A percentile compares a stretch with the other conserved stretches of the same genome.
phyloP scores from a whole-genome alignment of 2,888 invertebrate genomes.

The Drosophila robusta region DNA sequence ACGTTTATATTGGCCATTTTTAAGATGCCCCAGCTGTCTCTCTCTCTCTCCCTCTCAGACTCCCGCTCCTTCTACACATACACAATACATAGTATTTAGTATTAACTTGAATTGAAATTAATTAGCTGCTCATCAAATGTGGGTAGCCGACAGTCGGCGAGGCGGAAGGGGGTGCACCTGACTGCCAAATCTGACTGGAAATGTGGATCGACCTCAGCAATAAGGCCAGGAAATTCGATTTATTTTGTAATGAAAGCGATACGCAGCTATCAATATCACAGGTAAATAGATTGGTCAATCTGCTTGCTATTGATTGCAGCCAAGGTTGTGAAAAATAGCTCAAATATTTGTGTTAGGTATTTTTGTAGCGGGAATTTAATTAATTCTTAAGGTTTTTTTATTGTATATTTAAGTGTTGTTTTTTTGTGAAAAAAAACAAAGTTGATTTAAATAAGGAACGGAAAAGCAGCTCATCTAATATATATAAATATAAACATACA shows the following conservation, averaged over 20 bases:
- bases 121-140: slow-evolving; percentile 60
- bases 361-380: slow-evolving; percentile 3
- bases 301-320: slow-evolving; percentile 35
- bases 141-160: neutral
- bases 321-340: slow-evolving; percentile 13
- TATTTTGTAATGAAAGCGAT: slow-evolving; percentile 36
- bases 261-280: slow-evolving; percentile 43
- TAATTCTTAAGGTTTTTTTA: neutral
- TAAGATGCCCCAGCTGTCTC: slow-evolving; percentile 6
- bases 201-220: slow-evolving; percentile 40
- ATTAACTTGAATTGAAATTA: slow-evolving; percentile 66
- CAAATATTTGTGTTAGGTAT: slow-evolving; percentile 6
- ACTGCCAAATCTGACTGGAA: slow-evolving; percentile 29
- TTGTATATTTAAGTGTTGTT: no score
- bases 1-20: slow-evolving; percentile 66
- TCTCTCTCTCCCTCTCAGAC: neutral
- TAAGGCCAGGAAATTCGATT: slow-evolving; percentile 18
- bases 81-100: slow-evolving; percentile 19
- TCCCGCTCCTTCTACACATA: neutral
- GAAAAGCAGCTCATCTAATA: no score
- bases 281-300: slow-evolving; percentile 36
- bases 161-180: slow-evolving; percentile 11
- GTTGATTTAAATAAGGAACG: no score
- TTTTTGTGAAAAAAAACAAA: no score
- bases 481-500: neutral